Percentiles rank a stretch among this genome's conserved stretches.
These are phyloP conservation scores for Pachliopta kotzebuea DNA, from an alignment of 2,888 invertebrate species.

Conservation along the genomic window DNA sequence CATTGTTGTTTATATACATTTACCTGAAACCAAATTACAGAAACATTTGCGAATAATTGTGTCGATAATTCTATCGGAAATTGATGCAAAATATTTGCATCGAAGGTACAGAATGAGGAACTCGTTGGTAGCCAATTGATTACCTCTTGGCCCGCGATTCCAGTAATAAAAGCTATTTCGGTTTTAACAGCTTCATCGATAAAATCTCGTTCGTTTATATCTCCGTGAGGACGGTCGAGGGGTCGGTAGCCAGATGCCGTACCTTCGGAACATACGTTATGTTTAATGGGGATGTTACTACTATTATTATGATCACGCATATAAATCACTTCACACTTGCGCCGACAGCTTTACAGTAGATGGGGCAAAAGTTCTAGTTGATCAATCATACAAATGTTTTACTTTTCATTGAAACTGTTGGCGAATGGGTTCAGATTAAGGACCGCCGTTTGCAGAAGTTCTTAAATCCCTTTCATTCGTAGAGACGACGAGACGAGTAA, in stretches of 20 bases:
- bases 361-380: no score
- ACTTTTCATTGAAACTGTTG: no score
- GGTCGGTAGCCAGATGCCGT: constrained; percentile 22
- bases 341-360: no score
- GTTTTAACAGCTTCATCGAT: constrained; percentile 28
- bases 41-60: no score
- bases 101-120: constrained; percentile 20
- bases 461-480: no score
- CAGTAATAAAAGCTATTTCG: constrained; percentile 35
- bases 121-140: constrained; percentile 29
- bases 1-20: background rate
- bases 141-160: constrained; percentile 33
- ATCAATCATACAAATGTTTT: no score
- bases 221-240: constrained; percentile 24
- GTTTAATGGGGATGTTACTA: constrained; percentile 15
- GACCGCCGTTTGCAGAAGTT: no score
- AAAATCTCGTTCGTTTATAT: constrained; percentile 31
- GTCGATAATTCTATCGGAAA: constrained; percentile 10
- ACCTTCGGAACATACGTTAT: constrained; percentile 6
- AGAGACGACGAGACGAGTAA: no score
- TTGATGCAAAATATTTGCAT: constrained; percentile 27
- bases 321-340: background rate
- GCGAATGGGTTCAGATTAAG: no score
- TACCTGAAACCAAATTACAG: background rate
- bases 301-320: constrained; percentile 11